Evolutionary conservation across 1,140 invertebrate genomes (phyloP), one percentile per base, ranked within the genome.

Genomic region (Pemphigus obesinymphae): DNA sequence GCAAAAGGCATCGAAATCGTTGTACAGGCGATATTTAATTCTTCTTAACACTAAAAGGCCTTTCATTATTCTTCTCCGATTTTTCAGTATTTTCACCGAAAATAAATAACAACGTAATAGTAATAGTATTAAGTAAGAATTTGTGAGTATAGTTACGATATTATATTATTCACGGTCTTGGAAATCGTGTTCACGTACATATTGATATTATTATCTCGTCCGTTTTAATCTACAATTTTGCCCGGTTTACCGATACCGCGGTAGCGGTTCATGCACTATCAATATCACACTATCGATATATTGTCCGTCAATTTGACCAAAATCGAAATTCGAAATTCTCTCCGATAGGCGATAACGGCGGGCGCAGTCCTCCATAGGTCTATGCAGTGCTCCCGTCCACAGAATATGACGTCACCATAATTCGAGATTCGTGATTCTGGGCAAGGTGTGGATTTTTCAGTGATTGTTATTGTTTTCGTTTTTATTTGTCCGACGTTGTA

Each of bases 401-500:
- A n/a, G 68, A 20, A 5, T 53, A 61, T 80, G 75, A 80, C 75
- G 75, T 80, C 75, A 80, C 75, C 75, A 80, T 17, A 29, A 29
- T 43, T 45, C 20, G 31, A 23, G 31, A 58, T 78, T 8, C 11
- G 75, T 61, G 53, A 80, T 80, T 80, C 75, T 80, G 75, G 37
- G n/a, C 17, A 80, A 80, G 75, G 75, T 80, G 75, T 80, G 75
- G 75, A 80, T 55, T 76, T 80, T 34, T 55, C 75, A 11, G n/a
- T n/a, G 55, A 48, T 61, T 80, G 75, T 80, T 80, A 61, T 80
- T 80, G 75, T 80, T 80, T 80, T 80, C 53, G 34, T 76, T 55
- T 53, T 68, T 13, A 13, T 17, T 43, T n/a, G 17, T 0, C 11
- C n/a, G n/a, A 26, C 23, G 63, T 23, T 15, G 11, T 17, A 17